Evolutionary conservation across 2,888 invertebrate genomes (phyloP), one percentile per base, ranked within the genome.

Genomic region (Acanthococcus lagerstroemiae): DNA sequence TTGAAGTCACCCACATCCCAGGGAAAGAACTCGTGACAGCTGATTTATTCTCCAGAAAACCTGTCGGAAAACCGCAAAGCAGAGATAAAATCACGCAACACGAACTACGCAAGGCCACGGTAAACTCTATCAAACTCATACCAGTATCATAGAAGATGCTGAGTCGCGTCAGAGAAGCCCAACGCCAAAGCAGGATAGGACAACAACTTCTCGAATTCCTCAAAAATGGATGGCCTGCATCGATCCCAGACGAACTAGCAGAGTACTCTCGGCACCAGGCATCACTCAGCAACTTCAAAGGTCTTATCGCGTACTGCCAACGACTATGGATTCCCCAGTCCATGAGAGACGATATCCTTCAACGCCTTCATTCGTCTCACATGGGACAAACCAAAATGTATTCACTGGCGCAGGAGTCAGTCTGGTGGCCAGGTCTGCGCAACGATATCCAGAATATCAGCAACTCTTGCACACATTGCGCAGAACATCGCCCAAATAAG

Each of bases 391-490:
- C 50, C 19, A 67, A 67, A 45, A 61, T 24, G 17, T 24, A 44
- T 21, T n/a, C 37, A 7, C 60, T 37, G 52, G 54, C 61, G 12
- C 27, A 17, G 12, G 2, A n/a, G 21, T 7, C 27, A 63, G 54
- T 54, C 5, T 67, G 52, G 37, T 67, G 61, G 61, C 55, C 37
- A 25, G 55, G 25, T 24, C 25, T 55, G 17, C 44, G 55, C 55
- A 30, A 25, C n/a, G 65, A 26, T 2, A 55, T 44, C 21, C 24
- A 65, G 9, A 55, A 54, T 24, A 65, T 24, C 19, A 54, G 24
- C 17, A 25, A 45, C 12, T 9, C 45, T 15, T 55, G 55, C 37
- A n/a, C 4, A 12, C 45, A 44, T 22, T 55, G 37, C 37, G 37
- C 37, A 9, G 15, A 45, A 24, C 9, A 22, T 44, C 12, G 19